These are phyloP conservation scores for Caenorhabditis afra DNA, from an alignment of 2,888 invertebrate species.

Conservation along the genomic window DNA sequence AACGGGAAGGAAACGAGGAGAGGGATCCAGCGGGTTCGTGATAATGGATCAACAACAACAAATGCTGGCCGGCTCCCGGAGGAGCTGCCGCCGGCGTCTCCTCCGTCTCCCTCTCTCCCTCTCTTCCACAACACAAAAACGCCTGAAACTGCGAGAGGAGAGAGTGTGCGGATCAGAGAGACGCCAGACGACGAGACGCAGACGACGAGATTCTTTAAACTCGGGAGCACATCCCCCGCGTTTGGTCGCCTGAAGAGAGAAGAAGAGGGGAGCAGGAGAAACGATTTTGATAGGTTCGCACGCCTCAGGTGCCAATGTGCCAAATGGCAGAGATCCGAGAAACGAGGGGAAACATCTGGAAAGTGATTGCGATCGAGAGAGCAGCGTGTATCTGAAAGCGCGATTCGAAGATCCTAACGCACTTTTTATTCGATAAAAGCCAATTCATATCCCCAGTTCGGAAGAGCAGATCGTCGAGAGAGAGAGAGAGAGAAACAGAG, in stretches of 20 bases:
- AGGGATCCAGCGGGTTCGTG: slow-evolving; percentile 9
- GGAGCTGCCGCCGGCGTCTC: neutral
- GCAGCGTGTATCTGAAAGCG: no score
- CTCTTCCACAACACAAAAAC: slow-evolving; percentile 30
- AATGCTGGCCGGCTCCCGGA: slow-evolving; percentile 36
- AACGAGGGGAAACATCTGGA: no score
- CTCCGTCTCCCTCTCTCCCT: slow-evolving; percentile 6
- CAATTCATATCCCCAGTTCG: slow-evolving; percentile 51
- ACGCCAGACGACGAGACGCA: slow-evolving; percentile 8
- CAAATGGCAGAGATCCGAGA: neutral
- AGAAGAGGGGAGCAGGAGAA: neutral
- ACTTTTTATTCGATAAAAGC: slow-evolving; percentile 54
- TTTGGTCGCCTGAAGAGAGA: slow-evolving; percentile 38
- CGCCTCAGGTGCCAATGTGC: slow-evolving; percentile 22
- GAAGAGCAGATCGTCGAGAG: slow-evolving; percentile 30
- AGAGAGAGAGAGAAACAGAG: slow-evolving; percentile 17
- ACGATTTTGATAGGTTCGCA: slow-evolving; percentile 4
- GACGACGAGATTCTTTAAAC: slow-evolving; percentile 53
- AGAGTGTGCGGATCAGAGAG: slow-evolving; percentile 36
- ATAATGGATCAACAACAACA: slow-evolving; percentile 58
- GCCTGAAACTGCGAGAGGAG: slow-evolving; percentile 39
- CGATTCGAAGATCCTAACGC: slow-evolving; percentile 52
- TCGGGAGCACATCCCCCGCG: slow-evolving; percentile 48
- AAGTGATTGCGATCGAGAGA: no score
- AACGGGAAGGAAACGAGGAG: slow-evolving; percentile 4